These are phyloP conservation scores for Ptychodera flava DNA, from an alignment of 35 echinoderm and acorn worm species.

Conservation along the genomic window DNA sequence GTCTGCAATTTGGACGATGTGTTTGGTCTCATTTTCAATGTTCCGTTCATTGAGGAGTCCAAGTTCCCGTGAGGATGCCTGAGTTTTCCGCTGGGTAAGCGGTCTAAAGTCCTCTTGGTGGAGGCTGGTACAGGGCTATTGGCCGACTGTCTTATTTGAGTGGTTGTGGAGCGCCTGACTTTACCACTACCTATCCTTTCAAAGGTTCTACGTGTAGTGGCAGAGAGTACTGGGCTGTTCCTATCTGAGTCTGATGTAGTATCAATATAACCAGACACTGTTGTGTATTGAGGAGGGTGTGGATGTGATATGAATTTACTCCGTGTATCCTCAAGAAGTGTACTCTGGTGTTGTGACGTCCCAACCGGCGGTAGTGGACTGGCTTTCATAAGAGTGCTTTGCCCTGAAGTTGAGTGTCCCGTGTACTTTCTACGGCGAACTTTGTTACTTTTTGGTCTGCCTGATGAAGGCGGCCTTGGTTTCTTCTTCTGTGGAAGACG, in stretches of 20 bases:
- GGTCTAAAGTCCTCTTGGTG: neutral
- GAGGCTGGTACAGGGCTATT: neutral
- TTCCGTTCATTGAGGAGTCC: neutral
- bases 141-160: neutral
- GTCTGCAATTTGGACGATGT: neutral
- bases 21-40: neutral
- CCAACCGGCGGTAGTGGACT: conserved; percentile 70
- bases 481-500: conserved; percentile 53
- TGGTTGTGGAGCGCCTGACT: neutral
- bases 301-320: neutral
- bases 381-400: conserved; percentile 39
- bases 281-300: conserved; percentile 18
- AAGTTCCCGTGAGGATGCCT: neutral
- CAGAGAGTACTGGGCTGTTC: conserved; percentile 56
- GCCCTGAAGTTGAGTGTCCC: neutral
- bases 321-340: neutral
- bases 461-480: conserved; percentile 58
- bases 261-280: too few relatives aligned
- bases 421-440: neutral
- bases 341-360: neutral
- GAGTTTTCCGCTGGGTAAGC: too few relatives aligned
- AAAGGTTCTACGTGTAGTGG: conserved; percentile 49
- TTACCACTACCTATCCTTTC: conserved; percentile 23
- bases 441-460: conserved; percentile 48
- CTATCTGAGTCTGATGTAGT: conserved; percentile 26